These are phyloP conservation scores for Lasioglossum villosulum DNA, from an alignment of 2,888 invertebrate species.

Conservation along the genomic window DNA sequence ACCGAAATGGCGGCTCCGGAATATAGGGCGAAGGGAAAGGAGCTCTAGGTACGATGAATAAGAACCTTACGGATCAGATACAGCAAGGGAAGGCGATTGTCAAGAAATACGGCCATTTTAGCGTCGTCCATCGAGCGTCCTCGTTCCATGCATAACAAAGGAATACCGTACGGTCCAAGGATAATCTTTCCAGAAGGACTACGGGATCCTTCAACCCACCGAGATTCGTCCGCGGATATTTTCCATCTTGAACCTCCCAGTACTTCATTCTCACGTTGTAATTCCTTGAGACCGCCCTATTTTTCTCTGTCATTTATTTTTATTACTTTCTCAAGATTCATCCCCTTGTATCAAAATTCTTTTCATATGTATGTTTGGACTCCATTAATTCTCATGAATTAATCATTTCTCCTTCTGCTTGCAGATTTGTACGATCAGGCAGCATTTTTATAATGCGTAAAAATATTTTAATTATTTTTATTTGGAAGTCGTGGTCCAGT, in stretches of 20 bases:
- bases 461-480: too few species aligned
- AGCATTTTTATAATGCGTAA: too few species aligned
- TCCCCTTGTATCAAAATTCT: too few species aligned
- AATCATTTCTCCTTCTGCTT: too few species aligned
- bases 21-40: constrained; percentile 36
- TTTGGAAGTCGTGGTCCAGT: too few species aligned
- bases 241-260: neutral
- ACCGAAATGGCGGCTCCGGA: constrained; percentile 25
- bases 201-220: constrained; percentile 29
- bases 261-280: neutral
- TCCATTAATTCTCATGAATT: too few species aligned
- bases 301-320: neutral
- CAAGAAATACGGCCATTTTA: constrained; percentile 56
- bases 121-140: constrained; percentile 49
- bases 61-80: constrained; percentile 35
- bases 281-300: neutral
- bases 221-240: constrained; percentile 14
- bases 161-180: constrained; percentile 30
- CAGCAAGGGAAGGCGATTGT: constrained; percentile 53
- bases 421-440: too few species aligned
- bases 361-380: too few species aligned
- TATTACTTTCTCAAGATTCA: neutral
- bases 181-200: constrained; percentile 45
- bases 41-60: constrained; percentile 10
- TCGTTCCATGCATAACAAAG: constrained; percentile 61